Percentiles rank a stretch among this genome's conserved stretches.
phyloP scores from a whole-genome alignment of 1,140 invertebrate species.

The Drosophila novamexicana region DNA sequence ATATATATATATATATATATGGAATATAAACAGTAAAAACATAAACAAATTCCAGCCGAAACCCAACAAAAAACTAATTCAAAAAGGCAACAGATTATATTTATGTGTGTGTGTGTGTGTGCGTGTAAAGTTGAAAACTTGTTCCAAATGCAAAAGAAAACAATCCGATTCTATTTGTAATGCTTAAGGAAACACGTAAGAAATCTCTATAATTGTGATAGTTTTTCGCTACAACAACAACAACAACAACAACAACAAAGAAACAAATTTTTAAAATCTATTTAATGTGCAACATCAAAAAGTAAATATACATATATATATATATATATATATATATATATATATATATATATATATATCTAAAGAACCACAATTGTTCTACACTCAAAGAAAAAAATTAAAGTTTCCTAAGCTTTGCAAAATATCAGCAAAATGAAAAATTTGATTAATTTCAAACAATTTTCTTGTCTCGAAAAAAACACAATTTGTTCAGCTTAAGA shows the following conservation, averaged over 20 bases:
- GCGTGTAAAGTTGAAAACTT: conserved; percentile 46
- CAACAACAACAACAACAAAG: not conserved
- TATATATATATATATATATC: conserved; percentile 6
- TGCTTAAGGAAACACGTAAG: conserved; percentile 35
- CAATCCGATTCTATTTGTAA: conserved; percentile 49
- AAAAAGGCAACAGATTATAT: not conserved
- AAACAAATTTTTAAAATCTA: conserved; percentile 14
- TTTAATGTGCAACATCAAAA: not conserved
- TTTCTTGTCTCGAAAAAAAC: too few species aligned
- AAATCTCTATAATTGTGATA: conserved; percentile 77
- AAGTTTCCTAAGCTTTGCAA: too few species aligned
- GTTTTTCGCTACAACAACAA: conserved; percentile 59
- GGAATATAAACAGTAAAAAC: conserved; percentile 7
- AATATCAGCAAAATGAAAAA: not conserved
- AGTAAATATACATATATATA: not conserved
- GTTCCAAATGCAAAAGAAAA: conserved; percentile 52
- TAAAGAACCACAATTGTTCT: not conserved
- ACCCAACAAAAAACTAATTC: conserved; percentile 3
- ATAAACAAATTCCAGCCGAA: conserved; percentile 43
- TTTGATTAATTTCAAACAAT: too few species aligned
- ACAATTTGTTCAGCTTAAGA: too few species aligned
- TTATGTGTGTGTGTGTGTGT: conserved; percentile 41
- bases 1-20: not conserved
- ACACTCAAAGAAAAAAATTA: not conserved
- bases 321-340: conserved; percentile 6